phyloP scores from a whole-genome alignment of 2,888 invertebrate species.

The Rhorus exstirpatorius region DNA sequence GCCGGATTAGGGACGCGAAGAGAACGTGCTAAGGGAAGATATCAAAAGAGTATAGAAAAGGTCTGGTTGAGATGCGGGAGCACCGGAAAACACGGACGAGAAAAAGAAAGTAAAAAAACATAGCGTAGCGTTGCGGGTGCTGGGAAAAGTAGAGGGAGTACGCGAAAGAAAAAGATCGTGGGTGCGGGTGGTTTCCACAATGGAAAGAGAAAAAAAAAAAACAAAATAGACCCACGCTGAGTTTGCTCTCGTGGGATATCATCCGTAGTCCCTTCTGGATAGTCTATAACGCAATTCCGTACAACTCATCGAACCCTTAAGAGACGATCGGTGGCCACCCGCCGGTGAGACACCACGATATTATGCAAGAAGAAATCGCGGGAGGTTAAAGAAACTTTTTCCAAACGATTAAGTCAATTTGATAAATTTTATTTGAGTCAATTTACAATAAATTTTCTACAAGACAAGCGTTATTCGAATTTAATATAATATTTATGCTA shows the following conservation, averaged over 20 bases:
- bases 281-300: conserved; percentile 74
- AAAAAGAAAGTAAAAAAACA: conserved; percentile 11
- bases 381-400: too few species aligned
- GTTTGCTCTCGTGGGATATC: conserved; percentile 76
- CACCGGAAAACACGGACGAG: conserved; percentile 14
- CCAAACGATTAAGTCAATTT: too few species aligned
- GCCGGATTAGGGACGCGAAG: conserved; percentile 13
- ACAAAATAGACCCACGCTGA: conserved; percentile 65
- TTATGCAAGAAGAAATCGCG: too few species aligned
- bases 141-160: not conserved
- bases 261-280: conserved; percentile 60
- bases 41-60: conserved; percentile 40
- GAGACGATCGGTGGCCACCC: conserved; percentile 64
- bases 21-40: conserved; percentile 57
- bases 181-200: conserved; percentile 3
- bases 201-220: conserved; percentile 64
- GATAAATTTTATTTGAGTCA: too few species aligned
- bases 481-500: too few species aligned
- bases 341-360: too few species aligned
- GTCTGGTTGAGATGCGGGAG: conserved; percentile 37
- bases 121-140: not conserved
- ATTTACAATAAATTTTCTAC: too few species aligned
- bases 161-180: conserved; percentile 2
- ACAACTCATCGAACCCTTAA: conserved; percentile 74
- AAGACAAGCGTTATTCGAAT: too few species aligned